Base-by-base conservation (phyloP, 1,140 invertebrate genomes). In the Hirudo medicinalis region DNA sequence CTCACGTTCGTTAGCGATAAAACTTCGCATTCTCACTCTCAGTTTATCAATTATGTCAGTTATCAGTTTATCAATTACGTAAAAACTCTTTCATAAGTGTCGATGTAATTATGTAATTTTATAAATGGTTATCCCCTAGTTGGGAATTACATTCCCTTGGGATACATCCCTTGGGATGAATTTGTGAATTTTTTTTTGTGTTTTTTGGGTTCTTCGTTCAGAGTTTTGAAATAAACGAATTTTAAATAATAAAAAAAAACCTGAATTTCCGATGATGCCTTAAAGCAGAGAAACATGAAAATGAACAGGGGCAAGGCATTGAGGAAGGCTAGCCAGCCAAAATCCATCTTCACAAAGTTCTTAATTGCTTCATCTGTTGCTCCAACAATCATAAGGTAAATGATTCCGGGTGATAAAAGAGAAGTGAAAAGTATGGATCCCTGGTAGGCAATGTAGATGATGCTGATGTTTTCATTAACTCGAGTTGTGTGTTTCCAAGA, bases 361-460 rank as follows among this genome's bases (percentile, higher is more conserved):
- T 69, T 72, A 75, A 87, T 87, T 0, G 85, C 84, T 17, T 84
- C 82, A 5, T 80, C 79, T 54, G 86, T 82, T 15, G 87, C 84
- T 40, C 86, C 85, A 49, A 86, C 83, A 60, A 87, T 78, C 84
- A 86, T 86, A 71, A 87, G 82, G 70, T 87, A 84, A 55, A 88
- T 87, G 0, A 85, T 87, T 40, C 86, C 87, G 11, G 87, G 87
- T 53, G 86, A 86, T 4, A 88, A 76, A 71, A 87, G 81, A 0
- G 85, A 85, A 2, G 86, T 85, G 15, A 82, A 75, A 76, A 87
- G 81, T 72, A 86, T 73, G 72, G 85, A 75, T 0, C 77, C 75
- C 76, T 82, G 79, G 70, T 80, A 81, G 22, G 80, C 70, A 67
- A 87, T 86, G 74, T 86, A 87, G 36, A 84, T 83, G n/a, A 83